Conservation (phyloP, 2,888 invertebrate genomes). For the Aquatica leii region DNA sequence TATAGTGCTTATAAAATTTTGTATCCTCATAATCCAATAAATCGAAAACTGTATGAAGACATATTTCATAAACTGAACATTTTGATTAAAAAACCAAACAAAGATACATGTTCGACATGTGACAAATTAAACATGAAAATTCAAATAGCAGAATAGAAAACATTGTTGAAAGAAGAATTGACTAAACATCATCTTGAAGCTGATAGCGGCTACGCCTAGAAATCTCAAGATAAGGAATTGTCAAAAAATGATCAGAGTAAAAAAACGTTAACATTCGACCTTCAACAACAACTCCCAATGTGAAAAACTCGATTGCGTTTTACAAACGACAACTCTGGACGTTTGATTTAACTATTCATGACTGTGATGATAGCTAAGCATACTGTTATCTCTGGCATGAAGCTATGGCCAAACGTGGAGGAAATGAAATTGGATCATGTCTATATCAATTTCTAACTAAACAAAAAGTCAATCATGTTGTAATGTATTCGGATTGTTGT, state of each 20-base stretch:
- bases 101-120: neutral
- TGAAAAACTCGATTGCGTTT: too few relatives aligned
- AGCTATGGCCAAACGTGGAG: constrained; percentile 39
- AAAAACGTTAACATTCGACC: too few relatives aligned
- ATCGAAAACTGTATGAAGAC: neutral
- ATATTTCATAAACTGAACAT: neutral
- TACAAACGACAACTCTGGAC: constrained; percentile 47
- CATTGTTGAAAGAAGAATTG: neutral
- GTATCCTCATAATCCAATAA: neutral
- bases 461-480: neutral
- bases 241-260: too few relatives aligned
- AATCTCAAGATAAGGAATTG: too few relatives aligned
- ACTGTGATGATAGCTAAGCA: constrained; percentile 37
- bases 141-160: neutral
- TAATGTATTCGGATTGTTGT: constrained; percentile 8
- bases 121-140: neutral
- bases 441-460: constrained; percentile 11
- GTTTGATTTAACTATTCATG: constrained; percentile 45
- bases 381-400: constrained; percentile 47
- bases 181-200: neutral
- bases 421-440: constrained; percentile 36
- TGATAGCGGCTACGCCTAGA: neutral
- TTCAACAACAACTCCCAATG: too few relatives aligned
- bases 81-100: neutral
- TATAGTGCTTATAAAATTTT: too few relatives aligned